These are phyloP conservation scores for Dinoponera quadriceps DNA, from an alignment of 1,140 invertebrate genomes.

Conservation along the genomic window DNA sequence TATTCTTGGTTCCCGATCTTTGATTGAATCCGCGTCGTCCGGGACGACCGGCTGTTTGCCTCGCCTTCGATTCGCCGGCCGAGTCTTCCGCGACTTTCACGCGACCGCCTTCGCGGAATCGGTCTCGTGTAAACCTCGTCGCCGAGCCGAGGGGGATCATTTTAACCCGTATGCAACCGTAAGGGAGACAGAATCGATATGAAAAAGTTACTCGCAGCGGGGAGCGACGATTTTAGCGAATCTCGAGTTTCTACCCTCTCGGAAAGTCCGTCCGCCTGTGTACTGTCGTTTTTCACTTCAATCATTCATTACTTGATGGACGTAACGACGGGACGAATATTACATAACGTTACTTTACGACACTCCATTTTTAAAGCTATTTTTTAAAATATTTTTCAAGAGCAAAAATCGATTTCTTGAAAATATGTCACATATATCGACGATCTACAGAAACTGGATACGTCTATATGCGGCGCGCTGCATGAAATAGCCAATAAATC, in stretches of 20 bases:
- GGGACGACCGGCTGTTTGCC: conserved; percentile 69
- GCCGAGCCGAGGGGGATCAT: neutral
- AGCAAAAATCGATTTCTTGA: no score
- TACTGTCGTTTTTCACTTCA: no score
- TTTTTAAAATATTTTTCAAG: no score
- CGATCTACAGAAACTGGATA: neutral
- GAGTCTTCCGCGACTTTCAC: conserved; percentile 38
- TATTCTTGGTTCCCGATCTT: conserved; percentile 78
- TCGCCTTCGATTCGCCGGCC: conserved; percentile 62
- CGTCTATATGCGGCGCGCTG: conserved; percentile 8
- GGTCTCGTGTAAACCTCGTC: neutral
- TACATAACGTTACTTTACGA: neutral
- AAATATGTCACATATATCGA: conserved; percentile 3
- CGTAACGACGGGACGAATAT: neutral
- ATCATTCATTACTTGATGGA: no score
- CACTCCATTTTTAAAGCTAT: neutral
- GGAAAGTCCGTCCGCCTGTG: neutral
- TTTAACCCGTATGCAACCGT: neutral
- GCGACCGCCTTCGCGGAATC: neutral
- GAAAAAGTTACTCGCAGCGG: neutral
- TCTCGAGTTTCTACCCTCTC: neutral
- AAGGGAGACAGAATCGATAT: neutral
- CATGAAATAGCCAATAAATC: conserved; percentile 50
- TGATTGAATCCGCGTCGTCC: conserved; percentile 82
- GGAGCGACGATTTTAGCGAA: neutral